These are phyloP conservation scores for Crotalus tigris DNA, from an alignment of 2,113 vertebrate genomes.

Conservation along the genomic window DNA sequence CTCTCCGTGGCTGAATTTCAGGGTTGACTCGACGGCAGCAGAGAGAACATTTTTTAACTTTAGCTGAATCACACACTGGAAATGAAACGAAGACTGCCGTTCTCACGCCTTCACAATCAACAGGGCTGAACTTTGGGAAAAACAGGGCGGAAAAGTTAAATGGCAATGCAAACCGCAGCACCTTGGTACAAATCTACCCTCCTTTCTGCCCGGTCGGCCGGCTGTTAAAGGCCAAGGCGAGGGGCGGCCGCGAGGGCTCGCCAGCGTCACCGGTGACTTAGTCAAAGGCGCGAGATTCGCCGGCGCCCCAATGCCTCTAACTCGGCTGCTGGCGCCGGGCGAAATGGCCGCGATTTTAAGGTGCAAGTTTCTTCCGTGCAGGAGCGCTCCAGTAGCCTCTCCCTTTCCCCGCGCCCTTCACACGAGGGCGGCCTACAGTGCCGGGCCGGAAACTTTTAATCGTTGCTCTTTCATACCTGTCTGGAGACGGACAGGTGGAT, in stretches of 20 bases:
- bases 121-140: background rate
- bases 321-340: background rate
- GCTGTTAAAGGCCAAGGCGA: background rate
- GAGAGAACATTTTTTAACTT: background rate
- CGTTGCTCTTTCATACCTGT: background rate
- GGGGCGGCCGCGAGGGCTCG: background rate
- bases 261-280: background rate
- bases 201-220: background rate
- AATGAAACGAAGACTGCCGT: background rate
- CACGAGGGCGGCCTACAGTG: background rate
- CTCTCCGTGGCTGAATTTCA: background rate
- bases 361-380: background rate
- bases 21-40: background rate
- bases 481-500: conserved; percentile 4
- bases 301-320: background rate
- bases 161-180: background rate
- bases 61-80: background rate
- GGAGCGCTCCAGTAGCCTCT: background rate
- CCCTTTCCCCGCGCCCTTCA: background rate
- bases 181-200: background rate
- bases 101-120: background rate
- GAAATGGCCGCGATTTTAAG: background rate
- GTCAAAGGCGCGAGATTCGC: background rate
- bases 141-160: background rate
- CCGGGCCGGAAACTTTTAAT: background rate